Conservation (phyloP, 37 sponge, comb jelly and placozoan genomes). For the Cliona cf. orientalis region DNA sequence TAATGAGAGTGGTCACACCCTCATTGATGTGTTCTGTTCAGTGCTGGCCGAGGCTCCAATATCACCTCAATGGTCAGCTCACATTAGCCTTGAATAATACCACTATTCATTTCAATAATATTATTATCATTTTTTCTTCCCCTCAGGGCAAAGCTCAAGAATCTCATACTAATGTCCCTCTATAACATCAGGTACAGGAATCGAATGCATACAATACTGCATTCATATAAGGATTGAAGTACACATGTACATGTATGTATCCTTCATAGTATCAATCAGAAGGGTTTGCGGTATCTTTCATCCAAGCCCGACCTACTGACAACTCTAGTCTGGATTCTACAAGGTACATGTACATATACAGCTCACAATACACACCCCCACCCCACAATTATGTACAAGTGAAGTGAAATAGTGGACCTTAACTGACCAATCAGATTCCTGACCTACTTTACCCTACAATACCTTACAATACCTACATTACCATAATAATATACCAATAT, state of each 20-base stretch:
- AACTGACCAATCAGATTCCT: too few species aligned
- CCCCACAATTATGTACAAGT: too few species aligned
- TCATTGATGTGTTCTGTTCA: constrained; percentile 62
- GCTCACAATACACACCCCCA: too few species aligned
- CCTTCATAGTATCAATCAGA: constrained; percentile 70
- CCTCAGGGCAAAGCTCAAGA: constrained; percentile 57
- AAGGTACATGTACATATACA: constrained; percentile 57
- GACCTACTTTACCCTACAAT: too few species aligned
- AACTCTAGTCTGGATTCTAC: constrained; percentile 58
- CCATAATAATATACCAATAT: not conserved
- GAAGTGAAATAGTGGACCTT: too few species aligned
- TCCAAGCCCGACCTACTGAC: constrained; percentile 44
- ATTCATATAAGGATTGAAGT: not conserved
- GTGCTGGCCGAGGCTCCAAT: constrained; percentile 48
- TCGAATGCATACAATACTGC: not conserved
- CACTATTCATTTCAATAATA: not conserved
- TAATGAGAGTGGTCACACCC: constrained; percentile 45
- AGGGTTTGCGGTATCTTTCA: constrained; percentile 55
- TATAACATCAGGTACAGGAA: constrained; percentile 88
- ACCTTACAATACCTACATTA: too few species aligned
- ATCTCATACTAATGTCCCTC: constrained; percentile 73
- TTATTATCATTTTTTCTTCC: not conserved
- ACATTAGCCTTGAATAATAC: not conserved
- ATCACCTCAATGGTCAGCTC: constrained; percentile 42
- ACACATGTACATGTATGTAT: not conserved